These are phyloP conservation scores for Anguilla obscura DNA, from an alignment of 2,797 vertebrate species.

Conservation along the genomic window DNA sequence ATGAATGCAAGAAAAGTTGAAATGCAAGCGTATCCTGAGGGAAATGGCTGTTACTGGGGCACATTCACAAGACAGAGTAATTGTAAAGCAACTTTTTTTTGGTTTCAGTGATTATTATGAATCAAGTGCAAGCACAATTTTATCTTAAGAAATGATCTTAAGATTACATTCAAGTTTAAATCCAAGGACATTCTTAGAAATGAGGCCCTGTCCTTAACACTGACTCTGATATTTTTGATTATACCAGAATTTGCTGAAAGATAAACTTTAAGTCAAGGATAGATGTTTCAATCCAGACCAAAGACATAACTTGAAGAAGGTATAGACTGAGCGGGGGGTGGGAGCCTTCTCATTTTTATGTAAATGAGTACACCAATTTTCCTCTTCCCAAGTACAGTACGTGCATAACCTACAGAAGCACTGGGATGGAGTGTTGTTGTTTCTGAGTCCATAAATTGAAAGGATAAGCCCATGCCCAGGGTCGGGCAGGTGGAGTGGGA, in stretches of 20 bases:
- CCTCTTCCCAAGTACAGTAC: not conserved
- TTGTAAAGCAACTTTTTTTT: not conserved
- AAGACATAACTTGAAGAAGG: not conserved
- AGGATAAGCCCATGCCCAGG: not conserved
- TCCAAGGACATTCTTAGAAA: too few relatives aligned
- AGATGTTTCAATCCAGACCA: slow-evolving; percentile 1
- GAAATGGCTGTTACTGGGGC: not conserved
- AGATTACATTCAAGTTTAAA: too few relatives aligned
- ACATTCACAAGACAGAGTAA: not conserved
- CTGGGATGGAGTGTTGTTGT: not conserved
- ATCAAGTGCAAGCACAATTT: not conserved
- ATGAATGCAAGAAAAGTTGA: not conserved
- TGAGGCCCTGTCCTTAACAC: too few relatives aligned
- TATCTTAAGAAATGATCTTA: too few relatives aligned
- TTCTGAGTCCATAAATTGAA: slow-evolving; percentile 11
- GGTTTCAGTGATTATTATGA: not conserved
- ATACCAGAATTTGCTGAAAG: too few relatives aligned
- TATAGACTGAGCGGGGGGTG: not conserved
- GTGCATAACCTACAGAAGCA: not conserved
- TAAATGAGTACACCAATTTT: slow-evolving; percentile 21
- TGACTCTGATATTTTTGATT: too few relatives aligned
- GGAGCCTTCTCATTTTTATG: slow-evolving; percentile 7
- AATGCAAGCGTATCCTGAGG: not conserved
- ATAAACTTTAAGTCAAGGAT: too few relatives aligned
- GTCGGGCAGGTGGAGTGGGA: not conserved